Percentiles rank a stretch among this genome's conserved stretches.
These are phyloP conservation scores for Caenorhabditis tropicalis DNA, from an alignment of 1,140 invertebrate genomes.

Conservation along the genomic window DNA sequence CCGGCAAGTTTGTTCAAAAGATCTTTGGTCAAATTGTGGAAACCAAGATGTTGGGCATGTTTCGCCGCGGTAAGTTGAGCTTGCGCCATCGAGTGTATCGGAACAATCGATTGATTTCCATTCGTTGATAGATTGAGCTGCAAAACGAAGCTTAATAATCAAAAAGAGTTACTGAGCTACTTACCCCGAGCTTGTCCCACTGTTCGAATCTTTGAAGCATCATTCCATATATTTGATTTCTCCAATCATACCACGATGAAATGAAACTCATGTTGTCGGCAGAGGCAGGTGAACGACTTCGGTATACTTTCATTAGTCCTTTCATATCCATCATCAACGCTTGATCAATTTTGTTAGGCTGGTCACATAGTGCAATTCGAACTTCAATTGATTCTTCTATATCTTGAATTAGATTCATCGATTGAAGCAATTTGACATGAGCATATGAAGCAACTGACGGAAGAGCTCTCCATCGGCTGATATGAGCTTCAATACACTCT, in stretches of 20 bases:
- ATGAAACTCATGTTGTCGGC: conserved; percentile 36
- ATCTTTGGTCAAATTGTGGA: conserved; percentile 38
- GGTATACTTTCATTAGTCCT: conserved; percentile 37
- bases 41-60: neutral
- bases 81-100: conserved; percentile 43
- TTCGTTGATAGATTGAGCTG: neutral
- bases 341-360: neutral
- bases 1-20: conserved; percentile 24
- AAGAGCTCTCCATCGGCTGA: conserved; percentile 34
- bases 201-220: conserved; percentile 45
- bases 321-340: conserved; percentile 42
- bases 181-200: conserved; percentile 16
- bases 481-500: conserved; percentile 5
- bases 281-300: conserved; percentile 12
- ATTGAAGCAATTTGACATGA: conserved; percentile 46
- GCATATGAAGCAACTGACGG: conserved; percentile 29
- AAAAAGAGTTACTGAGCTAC: neutral
- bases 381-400: conserved; percentile 46
- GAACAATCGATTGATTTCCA: conserved; percentile 43
- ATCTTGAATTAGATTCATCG: conserved; percentile 44
- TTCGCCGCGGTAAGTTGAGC: conserved; percentile 8
- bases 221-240: conserved; percentile 45
- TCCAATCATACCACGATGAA: conserved; percentile 34
- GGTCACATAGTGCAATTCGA: neutral
- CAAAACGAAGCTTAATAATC: neutral